Evolutionary conservation across 2,888 invertebrate genomes (phyloP).

Genomic region (Drosophila borborema): DNA sequence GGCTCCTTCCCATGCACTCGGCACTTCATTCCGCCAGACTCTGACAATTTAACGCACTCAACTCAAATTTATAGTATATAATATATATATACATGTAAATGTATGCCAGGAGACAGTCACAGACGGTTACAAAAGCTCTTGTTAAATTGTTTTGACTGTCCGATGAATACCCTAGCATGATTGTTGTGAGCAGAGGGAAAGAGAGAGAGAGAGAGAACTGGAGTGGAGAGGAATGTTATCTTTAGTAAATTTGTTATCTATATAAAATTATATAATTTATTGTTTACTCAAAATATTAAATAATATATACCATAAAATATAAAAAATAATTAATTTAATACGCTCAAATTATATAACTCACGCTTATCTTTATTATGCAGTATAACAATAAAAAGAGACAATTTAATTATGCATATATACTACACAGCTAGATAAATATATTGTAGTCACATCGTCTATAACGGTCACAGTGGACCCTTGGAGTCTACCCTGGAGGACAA

Average conservation of each 20-base stretch:
- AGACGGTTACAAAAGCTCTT: conserved; percentile 12
- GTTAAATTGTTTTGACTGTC: too few relatives aligned
- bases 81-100: not conserved
- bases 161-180: conserved; percentile 17
- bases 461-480: not conserved
- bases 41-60: conserved; percentile 34
- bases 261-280: too few relatives aligned
- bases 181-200: too few relatives aligned
- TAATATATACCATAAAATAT: not conserved
- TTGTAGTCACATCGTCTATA: not conserved
- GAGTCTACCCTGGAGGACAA: not conserved
- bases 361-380: not conserved
- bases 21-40: conserved; percentile 6
- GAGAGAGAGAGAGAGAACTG: too few relatives aligned
- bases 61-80: conserved; percentile 10
- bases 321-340: not conserved
- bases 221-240: too few relatives aligned
- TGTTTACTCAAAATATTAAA: too few relatives aligned
- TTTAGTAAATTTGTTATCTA: too few relatives aligned
- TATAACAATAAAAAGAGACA: not conserved
- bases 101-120: conserved; percentile 12
- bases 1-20: not conserved
- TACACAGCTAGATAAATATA: not conserved
- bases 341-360: not conserved
- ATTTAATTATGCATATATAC: not conserved